These are phyloP conservation scores for Xylota sylvarum DNA, from an alignment of 2,888 invertebrate species.

Conservation along the genomic window DNA sequence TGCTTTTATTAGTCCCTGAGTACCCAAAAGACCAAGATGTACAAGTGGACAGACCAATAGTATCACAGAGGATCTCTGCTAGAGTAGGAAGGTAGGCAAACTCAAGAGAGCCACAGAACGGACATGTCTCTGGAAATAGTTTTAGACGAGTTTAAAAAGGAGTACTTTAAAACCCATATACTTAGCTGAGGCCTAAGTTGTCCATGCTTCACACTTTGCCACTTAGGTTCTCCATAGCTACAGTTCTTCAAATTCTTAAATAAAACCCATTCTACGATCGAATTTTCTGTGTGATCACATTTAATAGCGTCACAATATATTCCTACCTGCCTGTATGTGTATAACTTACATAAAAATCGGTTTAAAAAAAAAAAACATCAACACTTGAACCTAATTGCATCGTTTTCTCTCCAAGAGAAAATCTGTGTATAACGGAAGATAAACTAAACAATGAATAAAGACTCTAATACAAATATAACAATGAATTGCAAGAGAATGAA, in stretches of 20 bases:
- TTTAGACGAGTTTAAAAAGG: too few relatives aligned
- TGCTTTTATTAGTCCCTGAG: too few relatives aligned
- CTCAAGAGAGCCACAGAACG: too few relatives aligned
- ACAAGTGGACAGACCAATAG: too few relatives aligned
- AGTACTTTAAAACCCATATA: too few relatives aligned
- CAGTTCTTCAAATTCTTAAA: not conserved
- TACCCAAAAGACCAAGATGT: too few relatives aligned
- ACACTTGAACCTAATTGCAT: constrained; percentile 5
- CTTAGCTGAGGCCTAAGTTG: too few relatives aligned
- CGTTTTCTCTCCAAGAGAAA: not conserved
- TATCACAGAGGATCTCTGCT: too few relatives aligned
- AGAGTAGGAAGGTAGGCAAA: too few relatives aligned
- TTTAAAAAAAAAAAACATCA: constrained; percentile 20
- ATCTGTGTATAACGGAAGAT: constrained; percentile 11
- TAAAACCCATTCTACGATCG: not conserved
- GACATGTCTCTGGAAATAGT: too few relatives aligned
- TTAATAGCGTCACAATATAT: constrained; percentile 19
- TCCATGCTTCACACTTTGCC: too few relatives aligned
- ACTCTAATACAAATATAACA: constrained; percentile 27
- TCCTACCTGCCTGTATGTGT: not conserved
- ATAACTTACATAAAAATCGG: constrained; percentile 18
- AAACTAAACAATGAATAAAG: constrained; percentile 36
- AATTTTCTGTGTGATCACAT: constrained; percentile 9
- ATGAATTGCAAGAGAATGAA: constrained; percentile 27
- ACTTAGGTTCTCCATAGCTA: too few relatives aligned